Percentiles rank a stretch among this genome's conserved stretches.
Evolutionary conservation across 2,888 invertebrate genomes (phyloP).

Genomic region (Sphecodes monilicornis): DNA sequence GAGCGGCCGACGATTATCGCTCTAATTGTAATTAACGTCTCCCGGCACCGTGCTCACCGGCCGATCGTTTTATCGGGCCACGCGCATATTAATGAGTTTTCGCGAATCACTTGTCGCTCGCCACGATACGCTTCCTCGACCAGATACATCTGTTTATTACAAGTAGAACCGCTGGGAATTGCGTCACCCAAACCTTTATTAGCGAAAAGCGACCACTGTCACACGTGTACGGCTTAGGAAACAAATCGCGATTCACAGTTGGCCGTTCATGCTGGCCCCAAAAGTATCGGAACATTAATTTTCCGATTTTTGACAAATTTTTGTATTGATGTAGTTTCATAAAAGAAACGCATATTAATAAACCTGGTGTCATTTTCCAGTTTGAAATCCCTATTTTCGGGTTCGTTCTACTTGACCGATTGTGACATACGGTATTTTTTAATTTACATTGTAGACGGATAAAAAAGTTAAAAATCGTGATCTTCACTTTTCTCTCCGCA

Average conservation of each 20-base stretch:
- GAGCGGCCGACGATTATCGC: slow-evolving; percentile 65
- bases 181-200: slow-evolving; percentile 1
- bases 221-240: background rate
- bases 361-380: too few species aligned
- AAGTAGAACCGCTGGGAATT: background rate
- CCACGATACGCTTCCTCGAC: slow-evolving; percentile 37
- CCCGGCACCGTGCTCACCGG: slow-evolving; percentile 36
- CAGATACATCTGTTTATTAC: slow-evolving; percentile 48
- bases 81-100: slow-evolving; percentile 64
- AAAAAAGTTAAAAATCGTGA: too few species aligned
- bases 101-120: slow-evolving; percentile 57
- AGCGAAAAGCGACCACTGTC: background rate
- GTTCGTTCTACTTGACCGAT: too few species aligned
- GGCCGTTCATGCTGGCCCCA: background rate
- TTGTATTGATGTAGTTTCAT: background rate
- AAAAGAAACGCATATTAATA: too few species aligned
- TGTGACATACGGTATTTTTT: too few species aligned
- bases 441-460: too few species aligned
- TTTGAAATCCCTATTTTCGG: too few species aligned
- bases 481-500: too few species aligned
- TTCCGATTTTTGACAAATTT: background rate
- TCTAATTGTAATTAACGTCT: slow-evolving; percentile 72
- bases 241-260: background rate
- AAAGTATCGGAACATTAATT: background rate
- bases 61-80: slow-evolving; percentile 62